Base-by-base conservation (phyloP, 2,888 invertebrate genomes). In the Sinohyriopsis cumingii region DNA sequence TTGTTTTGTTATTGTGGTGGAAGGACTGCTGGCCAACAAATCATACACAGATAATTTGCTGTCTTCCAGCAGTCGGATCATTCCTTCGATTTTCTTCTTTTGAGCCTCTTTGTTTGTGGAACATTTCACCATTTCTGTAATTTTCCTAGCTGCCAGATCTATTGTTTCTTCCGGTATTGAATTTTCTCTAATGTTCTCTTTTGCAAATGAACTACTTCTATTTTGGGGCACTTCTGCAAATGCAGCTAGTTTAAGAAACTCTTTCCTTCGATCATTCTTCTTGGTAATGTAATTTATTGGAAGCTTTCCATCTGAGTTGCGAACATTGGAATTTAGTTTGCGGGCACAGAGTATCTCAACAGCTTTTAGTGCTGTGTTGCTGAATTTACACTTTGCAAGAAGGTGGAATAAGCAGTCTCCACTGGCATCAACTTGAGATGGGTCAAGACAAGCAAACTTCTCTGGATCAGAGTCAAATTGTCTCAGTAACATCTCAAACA, bases 201-300 rank as follows among this genome's bases (percentile, higher is more conserved):
- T 61, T 24, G n/a, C 25, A 45, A 12, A 45, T 12, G 45, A 45
- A 45, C 45, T 45, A 45, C 12, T 45, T 45, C 45, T 45, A 45
- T 12, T 12, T 45, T 45, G 45, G 45, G 45, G 45, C 9, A 66
- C 70, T 9, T 45, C 55, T 5, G 64, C 65, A 60, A 60, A 56
- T 59, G 57, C 65, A 9, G 65, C 77, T 28, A 70, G 24, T 68
- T 63, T 59, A 15, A 83, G 67, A 63, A 69, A 81, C 65, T 80
- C 78, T 20, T 74, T 68, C 28, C 86, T 66, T 24, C 83, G 67
- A 67, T 86, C 86, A 62, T 76, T 81, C 25, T 75, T 78, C 55
- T 69, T 75, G 24, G 72, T 80, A 25, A 83, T 72, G 71, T 81
- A 83, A 45, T 83, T 71, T 9, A 76, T 76, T 7, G 86, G 82